Base-by-base conservation (phyloP, 92 coral and sea anemone genomes). In the Porites rus region DNA sequence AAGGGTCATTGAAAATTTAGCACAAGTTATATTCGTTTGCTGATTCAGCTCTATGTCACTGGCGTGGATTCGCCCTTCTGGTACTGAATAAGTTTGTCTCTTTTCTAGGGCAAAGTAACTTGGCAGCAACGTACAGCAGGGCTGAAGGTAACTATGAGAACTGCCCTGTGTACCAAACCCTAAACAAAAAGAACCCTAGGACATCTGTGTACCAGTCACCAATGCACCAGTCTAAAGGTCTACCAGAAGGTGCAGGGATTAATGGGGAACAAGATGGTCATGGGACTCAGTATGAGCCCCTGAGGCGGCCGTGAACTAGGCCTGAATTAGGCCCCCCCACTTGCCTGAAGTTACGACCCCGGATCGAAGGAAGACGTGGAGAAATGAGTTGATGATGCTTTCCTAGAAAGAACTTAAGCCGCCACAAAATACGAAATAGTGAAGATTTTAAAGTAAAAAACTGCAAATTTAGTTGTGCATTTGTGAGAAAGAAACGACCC, bases 231-330 rank as follows among this genome's bases (percentile, higher is more conserved):
- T 16, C 25, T 6, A 0, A 7, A 61, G 69, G 54, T 7, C 70
- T 3, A 38, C 50, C 17, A 77, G 65, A 60, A 0, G 14, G 69
- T 20, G 21, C 68, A 58, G 50, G 28, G 6, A 7, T 63, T 4
- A 19, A 10, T 21, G 87, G 60, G 72, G 82, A 51, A 14, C 78
- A 83, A 66, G 93, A 80, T 69, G 66, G 51, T 9, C 66, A 22
- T 76, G 77, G 61, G 46, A 0, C 90, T 19, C 66, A 65, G 7
- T 90, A 90, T 90, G 93, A 78, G 59, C 77, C 77, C 71, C 70
- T 81, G n/a, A 38, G 50, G 58, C 50, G 60, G 6, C 46, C 22
- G 71, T 69, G 38, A 18, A 8, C 86, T 56, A 38, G 69, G 43
- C 51, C 46, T 59, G 18, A 70, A 81, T 54, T 53, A 73, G 18